These are phyloP conservation scores for Neosilurus mollespiculum DNA, from an alignment of 2,797 vertebrate genomes.

Conservation along the genomic window DNA sequence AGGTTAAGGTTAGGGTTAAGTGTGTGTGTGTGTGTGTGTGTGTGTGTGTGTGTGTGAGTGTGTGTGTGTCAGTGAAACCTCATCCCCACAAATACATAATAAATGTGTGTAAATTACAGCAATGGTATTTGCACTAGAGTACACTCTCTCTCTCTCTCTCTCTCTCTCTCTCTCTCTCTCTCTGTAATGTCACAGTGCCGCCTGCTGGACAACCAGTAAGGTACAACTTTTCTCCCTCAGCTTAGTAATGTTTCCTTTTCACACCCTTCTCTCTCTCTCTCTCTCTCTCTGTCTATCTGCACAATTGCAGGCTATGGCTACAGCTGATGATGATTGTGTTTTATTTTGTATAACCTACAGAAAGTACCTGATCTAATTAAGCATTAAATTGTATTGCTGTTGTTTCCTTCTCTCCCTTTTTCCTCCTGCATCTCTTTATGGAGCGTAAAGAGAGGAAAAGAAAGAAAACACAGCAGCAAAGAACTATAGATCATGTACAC, in stretches of 20 bases:
- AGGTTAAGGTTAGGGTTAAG: background rate
- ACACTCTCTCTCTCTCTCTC: slow-evolving; percentile 21
- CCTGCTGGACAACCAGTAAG: slow-evolving; percentile 7
- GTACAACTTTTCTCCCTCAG: background rate
- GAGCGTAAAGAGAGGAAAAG: slow-evolving; percentile 2
- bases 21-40: slow-evolving; percentile 5
- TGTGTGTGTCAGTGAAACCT: background rate
- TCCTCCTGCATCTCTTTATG: slow-evolving; percentile 13
- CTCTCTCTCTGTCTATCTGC: background rate
- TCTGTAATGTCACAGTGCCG: slow-evolving; percentile 8
- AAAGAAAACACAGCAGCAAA: background rate
- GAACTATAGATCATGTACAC: slow-evolving; percentile 58
- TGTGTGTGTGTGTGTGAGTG: background rate
- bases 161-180: slow-evolving; percentile 7
- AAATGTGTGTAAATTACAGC: background rate
- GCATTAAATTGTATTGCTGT: slow-evolving; percentile 21
- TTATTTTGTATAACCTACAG: slow-evolving; percentile 20
- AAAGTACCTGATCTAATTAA: slow-evolving; percentile 34
- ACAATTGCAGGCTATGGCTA: background rate
- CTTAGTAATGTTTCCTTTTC: too few species aligned
- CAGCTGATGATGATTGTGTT: slow-evolving; percentile 12
- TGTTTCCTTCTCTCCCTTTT: slow-evolving; percentile 19
- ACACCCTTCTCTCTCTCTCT: background rate
- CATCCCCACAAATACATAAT: background rate
- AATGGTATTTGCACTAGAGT: background rate